Evolutionary conservation across 1,140 invertebrate species (phyloP), one percentile per base, ranked within the genome.

Genomic region (Cephus cinctus): DNA sequence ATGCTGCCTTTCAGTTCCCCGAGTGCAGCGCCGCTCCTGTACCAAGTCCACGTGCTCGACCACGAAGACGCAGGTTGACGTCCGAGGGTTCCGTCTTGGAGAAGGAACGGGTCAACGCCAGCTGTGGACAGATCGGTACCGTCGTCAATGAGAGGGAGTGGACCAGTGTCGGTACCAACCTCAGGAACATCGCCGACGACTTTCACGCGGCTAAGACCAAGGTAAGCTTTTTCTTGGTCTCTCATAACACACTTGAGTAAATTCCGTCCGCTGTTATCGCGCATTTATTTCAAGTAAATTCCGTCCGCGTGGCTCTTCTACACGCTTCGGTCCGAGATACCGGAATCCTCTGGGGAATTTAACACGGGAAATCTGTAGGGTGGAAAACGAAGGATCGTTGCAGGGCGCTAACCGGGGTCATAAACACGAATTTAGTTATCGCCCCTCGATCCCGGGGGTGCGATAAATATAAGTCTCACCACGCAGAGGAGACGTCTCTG

Each of bases 1-100:
- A 77, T 43, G 73, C 67, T 2, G 69, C 75, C 9, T 76, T 77
- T 38, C 75, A 77, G 51, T 77, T 77, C 23, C 75, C 75, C n/a
- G 75, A 77, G 53, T 69, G 63, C 50, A 73, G 54, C 43, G 51
- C 25, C 11, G 50, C 57, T 21, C 73, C 75, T 15, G 57, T 71
- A 32, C 75, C 75, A 2, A 76, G 67, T 36, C 75, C 75, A 9
- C 61, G 75, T 62, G 72, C 75, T 31, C 66, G 73, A 19, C 73
- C 73, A 6, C 69, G 75, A 48, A 67, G 73, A 57, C 71, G 73
- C 39, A 61, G 73, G 54, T 53, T 75, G 38, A 62, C 63, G 5
- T 75, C 73, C 16, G 74, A 75, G 48, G 56, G 67, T n/a, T 63
- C 65, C 5, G 47, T 62, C 6, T 41, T 47, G 4, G 59, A 63